Conservation (phyloP, 1,140 invertebrate species). For the Phortica variegata region DNA sequence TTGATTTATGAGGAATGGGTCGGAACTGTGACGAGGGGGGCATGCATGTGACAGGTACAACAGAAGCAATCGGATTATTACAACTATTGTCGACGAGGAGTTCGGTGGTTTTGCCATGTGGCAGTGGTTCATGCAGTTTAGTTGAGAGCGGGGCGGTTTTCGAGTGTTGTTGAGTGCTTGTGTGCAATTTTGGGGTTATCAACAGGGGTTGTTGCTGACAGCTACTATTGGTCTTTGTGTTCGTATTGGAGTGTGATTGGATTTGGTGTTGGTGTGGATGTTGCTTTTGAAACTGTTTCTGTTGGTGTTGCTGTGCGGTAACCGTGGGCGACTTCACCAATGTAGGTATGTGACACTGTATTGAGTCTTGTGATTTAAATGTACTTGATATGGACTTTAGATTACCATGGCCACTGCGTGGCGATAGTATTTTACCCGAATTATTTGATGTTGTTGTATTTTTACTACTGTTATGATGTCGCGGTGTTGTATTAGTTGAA, state of each 20-base stretch:
- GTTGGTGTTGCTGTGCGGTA: conserved; percentile 53
- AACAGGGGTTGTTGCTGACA: conserved; percentile 51
- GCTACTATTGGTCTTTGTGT: conserved; percentile 30
- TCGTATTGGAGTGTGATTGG: conserved; percentile 19
- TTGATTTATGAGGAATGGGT: conserved; percentile 55
- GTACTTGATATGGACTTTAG: conserved; percentile 54
- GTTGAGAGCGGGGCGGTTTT: background rate
- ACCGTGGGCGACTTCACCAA: conserved; percentile 54
- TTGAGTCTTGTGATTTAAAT: conserved; percentile 56
- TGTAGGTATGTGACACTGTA: conserved; percentile 55
- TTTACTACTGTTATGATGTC: conserved; percentile 56
- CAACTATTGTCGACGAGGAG: conserved; percentile 45
- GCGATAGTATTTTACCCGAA: conserved; percentile 50
- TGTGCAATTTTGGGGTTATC: conserved; percentile 51
- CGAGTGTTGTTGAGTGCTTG: conserved; percentile 19
- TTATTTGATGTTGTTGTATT: conserved; percentile 35
- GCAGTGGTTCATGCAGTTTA: conserved; percentile 3
- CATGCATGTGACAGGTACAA: conserved; percentile 48
- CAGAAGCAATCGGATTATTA: conserved; percentile 45
- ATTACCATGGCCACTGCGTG: conserved; percentile 42
- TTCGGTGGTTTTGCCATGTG: conserved; percentile 32
- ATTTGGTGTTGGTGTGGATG: conserved; percentile 22
- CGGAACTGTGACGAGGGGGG: conserved; percentile 56
- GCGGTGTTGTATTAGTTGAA: conserved; percentile 58
- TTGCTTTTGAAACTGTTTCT: conserved; percentile 41